Evolutionary conservation across 2,888 invertebrate genomes (phyloP).

Genomic region (Drosophila monieri): DNA sequence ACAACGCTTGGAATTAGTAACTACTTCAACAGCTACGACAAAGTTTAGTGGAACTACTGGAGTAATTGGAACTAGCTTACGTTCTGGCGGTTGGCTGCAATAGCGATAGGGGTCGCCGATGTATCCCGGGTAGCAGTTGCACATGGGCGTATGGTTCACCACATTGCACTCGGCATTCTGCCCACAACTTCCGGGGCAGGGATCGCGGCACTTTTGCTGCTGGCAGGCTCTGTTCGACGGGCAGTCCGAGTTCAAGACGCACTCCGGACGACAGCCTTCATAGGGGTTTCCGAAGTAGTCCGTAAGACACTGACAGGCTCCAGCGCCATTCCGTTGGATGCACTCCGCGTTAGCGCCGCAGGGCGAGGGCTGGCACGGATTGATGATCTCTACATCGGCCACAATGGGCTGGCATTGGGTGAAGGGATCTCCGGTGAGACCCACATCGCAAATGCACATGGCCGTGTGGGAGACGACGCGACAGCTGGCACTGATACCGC

Average conservation of each 20-base stretch:
- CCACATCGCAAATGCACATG: conserved; percentile 87
- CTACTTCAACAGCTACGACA: conserved; percentile 55
- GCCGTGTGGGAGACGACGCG: conserved; percentile 90
- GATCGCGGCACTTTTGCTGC: conserved; percentile 90
- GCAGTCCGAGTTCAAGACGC: conserved; percentile 89
- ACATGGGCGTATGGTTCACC: conserved; percentile 89
- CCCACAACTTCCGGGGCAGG: conserved; percentile 91
- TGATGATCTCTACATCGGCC: conserved; percentile 85
- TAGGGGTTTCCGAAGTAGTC: conserved; percentile 91
- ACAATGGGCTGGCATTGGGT: conserved; percentile 85
- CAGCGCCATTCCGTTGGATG: conserved; percentile 88
- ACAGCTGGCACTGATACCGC: conserved; percentile 90
- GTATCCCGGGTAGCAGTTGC: conserved; percentile 87
- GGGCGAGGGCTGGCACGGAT: conserved; percentile 88
- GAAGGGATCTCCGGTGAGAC: conserved; percentile 89
- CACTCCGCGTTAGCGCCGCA: conserved; percentile 90
- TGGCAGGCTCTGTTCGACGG: conserved; percentile 89
- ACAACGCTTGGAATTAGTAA: conserved; percentile 66
- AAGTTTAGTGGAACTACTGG: conserved; percentile 46
- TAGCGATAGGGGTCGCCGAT: conserved; percentile 87
- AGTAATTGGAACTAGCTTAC: conserved; percentile 76
- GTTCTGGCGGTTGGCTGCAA: conserved; percentile 84
- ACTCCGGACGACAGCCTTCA: conserved; percentile 91
- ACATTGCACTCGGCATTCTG: conserved; percentile 89
- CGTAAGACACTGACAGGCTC: conserved; percentile 88